Percentiles rank a stretch among this genome's conserved stretches.
Evolutionary conservation across 2,888 invertebrate species (phyloP).

Genomic region (Nezara viridula): DNA sequence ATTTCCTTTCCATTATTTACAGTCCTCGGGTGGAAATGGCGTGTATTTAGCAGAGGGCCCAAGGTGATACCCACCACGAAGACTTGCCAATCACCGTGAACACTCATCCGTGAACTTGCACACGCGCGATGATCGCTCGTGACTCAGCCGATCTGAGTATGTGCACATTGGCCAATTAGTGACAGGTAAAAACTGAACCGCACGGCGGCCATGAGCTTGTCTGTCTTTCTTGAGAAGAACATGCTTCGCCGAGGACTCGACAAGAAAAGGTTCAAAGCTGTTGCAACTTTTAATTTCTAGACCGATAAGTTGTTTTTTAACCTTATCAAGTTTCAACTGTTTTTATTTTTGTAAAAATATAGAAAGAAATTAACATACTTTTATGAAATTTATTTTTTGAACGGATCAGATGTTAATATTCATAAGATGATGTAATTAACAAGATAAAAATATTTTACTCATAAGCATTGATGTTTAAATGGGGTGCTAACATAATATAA

Average conservation of each 20-base stretch:
- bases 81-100: background rate
- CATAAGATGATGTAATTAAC: too few relatives aligned
- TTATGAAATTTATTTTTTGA: too few relatives aligned
- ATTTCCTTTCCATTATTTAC: background rate
- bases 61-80: background rate
- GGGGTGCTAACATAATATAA: too few relatives aligned
- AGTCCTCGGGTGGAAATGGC: background rate
- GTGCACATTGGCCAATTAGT: constrained; percentile 19
- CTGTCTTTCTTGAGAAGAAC: background rate
- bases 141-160: background rate
- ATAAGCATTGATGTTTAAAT: too few relatives aligned
- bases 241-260: background rate
- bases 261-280: too few relatives aligned
- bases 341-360: too few relatives aligned
- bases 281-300: too few relatives aligned
- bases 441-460: too few relatives aligned
- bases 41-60: background rate
- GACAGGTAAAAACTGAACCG: constrained; percentile 9
- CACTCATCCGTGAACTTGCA: constrained; percentile 21
- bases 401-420: too few relatives aligned
- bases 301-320: too few relatives aligned
- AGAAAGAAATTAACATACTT: too few relatives aligned
- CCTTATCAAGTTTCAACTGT: too few relatives aligned
- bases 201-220: background rate
- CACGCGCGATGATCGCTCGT: background rate